phyloP scores from a whole-genome alignment of 2,888 invertebrate species.

The Eulithis testata region DNA sequence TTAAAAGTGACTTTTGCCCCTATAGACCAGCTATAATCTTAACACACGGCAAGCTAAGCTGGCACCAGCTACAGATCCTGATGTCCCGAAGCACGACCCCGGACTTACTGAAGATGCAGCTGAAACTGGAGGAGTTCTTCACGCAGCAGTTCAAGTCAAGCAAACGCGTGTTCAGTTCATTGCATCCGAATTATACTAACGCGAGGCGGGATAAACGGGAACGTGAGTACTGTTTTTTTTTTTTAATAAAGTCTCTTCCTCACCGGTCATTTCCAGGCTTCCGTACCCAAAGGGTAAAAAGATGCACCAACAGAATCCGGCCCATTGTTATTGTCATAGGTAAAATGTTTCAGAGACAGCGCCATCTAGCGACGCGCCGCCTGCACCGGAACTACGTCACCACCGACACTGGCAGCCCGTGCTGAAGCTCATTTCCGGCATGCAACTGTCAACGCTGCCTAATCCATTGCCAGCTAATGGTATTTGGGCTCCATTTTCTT shows the following conservation, averaged over 20 bases:
- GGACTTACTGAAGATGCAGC: slow-evolving; percentile 98
- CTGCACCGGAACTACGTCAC: slow-evolving; percentile 87
- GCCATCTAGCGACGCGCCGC: slow-evolving; percentile 35
- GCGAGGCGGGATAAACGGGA: slow-evolving; percentile 58
- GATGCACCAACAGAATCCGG: too few relatives aligned
- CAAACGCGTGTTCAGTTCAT: slow-evolving; percentile 93
- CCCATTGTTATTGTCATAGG: too few relatives aligned
- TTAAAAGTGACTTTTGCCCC: not conserved
- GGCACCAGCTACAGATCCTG: slow-evolving; percentile 98
- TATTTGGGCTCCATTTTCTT: slow-evolving; percentile 27
- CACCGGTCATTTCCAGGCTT: too few relatives aligned
- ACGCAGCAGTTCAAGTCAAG: slow-evolving; percentile 98
- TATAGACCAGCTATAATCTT: slow-evolving; percentile 94
- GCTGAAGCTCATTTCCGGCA: slow-evolving; percentile 90
- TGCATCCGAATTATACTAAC: slow-evolving; percentile 70
- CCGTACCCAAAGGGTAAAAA: too few relatives aligned
- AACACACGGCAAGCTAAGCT: slow-evolving; percentile 95
- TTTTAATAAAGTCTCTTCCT: too few relatives aligned
- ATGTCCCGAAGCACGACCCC: slow-evolving; percentile 98
- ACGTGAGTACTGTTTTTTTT: slow-evolving; percentile 57
- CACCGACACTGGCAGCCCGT: slow-evolving; percentile 98
- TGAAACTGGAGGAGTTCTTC: slow-evolving; percentile 98
- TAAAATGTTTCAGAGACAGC: slow-evolving; percentile 29
- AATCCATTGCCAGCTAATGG: slow-evolving; percentile 87
- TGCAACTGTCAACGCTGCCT: slow-evolving; percentile 90